Conservation (phyloP, 2,888 invertebrate genomes). For the Tenthredo notha region DNA sequence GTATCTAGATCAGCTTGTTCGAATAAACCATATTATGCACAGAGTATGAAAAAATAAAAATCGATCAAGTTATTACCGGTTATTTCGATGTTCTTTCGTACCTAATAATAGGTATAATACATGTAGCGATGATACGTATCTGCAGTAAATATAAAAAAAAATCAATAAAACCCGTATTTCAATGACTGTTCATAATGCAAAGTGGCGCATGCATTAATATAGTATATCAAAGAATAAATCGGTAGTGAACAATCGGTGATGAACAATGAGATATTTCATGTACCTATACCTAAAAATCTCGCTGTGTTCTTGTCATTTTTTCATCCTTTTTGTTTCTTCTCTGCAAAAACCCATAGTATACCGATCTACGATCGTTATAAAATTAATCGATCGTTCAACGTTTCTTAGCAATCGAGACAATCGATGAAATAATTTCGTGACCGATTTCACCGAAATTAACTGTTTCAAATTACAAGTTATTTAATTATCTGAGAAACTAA, state of each 20-base stretch:
- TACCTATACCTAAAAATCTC: neutral
- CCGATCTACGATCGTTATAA: neutral
- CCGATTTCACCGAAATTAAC: neutral
- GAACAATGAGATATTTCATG: neutral
- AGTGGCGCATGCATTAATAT: neutral
- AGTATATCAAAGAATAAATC: neutral
- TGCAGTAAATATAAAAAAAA: neutral
- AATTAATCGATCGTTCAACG: neutral
- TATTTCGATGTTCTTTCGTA: neutral
- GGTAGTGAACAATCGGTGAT: neutral
- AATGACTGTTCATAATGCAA: conserved; percentile 2
- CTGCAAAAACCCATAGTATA: neutral
- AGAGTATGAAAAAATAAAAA: neutral
- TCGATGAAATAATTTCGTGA: too few species aligned
- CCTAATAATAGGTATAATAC: conserved; percentile 20
- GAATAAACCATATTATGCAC: neutral
- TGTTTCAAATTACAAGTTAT: neutral
- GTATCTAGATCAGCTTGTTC: neutral
- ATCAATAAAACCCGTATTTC: neutral
- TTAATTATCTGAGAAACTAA: neutral
- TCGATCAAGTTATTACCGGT: neutral
- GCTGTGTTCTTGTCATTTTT: neutral
- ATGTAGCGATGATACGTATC: conserved; percentile 7
- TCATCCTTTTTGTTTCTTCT: neutral
- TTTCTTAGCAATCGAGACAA: too few species aligned